phyloP scores from a whole-genome alignment of 1,140 invertebrate genomes.

The Pogonus chalceus region DNA sequence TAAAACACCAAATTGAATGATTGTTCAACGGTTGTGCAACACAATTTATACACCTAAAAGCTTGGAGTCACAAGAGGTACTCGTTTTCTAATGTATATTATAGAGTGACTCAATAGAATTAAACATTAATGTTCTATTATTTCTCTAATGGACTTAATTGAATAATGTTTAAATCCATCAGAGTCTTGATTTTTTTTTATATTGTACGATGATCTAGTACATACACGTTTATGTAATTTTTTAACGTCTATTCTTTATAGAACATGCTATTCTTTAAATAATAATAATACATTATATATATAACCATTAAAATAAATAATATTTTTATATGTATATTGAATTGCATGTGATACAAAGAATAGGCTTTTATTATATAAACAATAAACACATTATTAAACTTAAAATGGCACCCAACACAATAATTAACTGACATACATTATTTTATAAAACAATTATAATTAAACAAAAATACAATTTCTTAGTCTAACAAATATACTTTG shows the following conservation, averaged over 20 bases:
- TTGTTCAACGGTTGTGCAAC: slow-evolving; percentile 5
- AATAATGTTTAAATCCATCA: background rate
- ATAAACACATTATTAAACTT: background rate
- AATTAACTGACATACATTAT: background rate
- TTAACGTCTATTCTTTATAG: background rate
- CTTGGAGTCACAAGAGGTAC: slow-evolving; percentile 1
- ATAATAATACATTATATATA: background rate
- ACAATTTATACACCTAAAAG: background rate
- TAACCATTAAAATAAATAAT: background rate
- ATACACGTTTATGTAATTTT: background rate
- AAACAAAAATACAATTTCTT: background rate
- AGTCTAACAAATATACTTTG: background rate
- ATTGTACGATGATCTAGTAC: background rate
- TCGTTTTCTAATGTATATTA: background rate
- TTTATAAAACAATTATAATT: background rate
- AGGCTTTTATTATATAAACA: background rate
- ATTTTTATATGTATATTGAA: too few species aligned
- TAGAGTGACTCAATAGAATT: background rate
- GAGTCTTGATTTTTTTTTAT: background rate
- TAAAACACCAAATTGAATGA: slow-evolving; percentile 1
- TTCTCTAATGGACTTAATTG: too few species aligned
- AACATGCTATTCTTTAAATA: background rate
- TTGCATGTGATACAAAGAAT: background rate
- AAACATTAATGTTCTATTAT: background rate
- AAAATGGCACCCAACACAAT: background rate